Base-by-base conservation (phyloP, 2,113 vertebrate genomes). In the Lethenteron reissneri region DNA sequence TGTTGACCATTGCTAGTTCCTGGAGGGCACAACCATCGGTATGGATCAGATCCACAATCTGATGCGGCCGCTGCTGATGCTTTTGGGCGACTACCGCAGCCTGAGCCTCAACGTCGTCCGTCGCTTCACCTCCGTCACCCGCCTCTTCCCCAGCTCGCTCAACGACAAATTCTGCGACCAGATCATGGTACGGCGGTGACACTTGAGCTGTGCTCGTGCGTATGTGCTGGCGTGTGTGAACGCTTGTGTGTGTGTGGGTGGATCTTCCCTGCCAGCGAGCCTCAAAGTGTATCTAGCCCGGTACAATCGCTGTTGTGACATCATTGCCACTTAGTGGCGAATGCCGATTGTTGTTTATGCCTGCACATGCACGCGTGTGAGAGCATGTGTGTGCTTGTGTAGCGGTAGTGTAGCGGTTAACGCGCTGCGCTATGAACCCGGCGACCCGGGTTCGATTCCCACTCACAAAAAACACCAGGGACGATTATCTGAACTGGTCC, bases 101-200 rank as follows among this genome's bases (percentile, higher is more conserved):
- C 78, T 99, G 78, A 99, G 91, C 0, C 83, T 99, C 71, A 99
- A 99, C 0, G 94, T 99, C 17, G 94, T 99, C 56, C 95, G 97
- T 75, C 86, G 94, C 1, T 82, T 99, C 12, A 99, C 94, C 1
- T 99, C 92, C 0, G 92, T 97, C 74, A 99, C 94, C 0, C 83
- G 94, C 1, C 92, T 99, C 14, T 99, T 99, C 75, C 94, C 94
- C 11, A 97, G 95, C 79, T 99, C 94, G 68, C 97, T 99, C 77
- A 99, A 99, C n/a, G 94, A 99, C 78, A 99, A 99, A 76, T 99
- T 99, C 80, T 99, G 94, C 75, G 94, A 99, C 78, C 94, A 99
- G 80, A 99, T 99, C 92, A 99, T 99, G 94, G 94, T 99, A 82
- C 86, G 87, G 69, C 12, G 2, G 1, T 56, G 19, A 58, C 41